Evolutionary conservation across 2,113 vertebrate genomes (phyloP).

Genomic region (Upupa epops): DNA sequence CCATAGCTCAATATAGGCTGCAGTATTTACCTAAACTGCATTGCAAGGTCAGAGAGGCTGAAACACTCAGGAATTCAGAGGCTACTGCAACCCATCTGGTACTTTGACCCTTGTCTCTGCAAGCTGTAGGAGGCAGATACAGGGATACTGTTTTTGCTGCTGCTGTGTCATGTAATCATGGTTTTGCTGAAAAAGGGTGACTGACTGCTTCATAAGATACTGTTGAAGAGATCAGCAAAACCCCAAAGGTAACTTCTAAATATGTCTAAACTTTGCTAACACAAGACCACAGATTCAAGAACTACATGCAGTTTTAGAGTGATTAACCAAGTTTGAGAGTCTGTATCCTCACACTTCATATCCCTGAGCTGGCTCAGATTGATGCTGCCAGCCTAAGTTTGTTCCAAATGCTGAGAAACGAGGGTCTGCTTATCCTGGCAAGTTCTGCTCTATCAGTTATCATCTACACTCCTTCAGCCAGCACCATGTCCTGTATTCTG

Average conservation of each 20-base stretch:
- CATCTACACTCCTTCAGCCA: neutral
- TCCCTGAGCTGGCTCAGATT: neutral
- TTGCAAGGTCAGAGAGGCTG: neutral
- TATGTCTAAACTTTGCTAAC: neutral
- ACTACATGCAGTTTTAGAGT: neutral
- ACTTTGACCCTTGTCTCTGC: neutral
- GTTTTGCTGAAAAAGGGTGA: neutral
- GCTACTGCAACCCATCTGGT: neutral
- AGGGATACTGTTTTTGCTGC: neutral
- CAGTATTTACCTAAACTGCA: neutral
- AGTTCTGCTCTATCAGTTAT: neutral
- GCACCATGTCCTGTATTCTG: neutral
- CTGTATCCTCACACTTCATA: neutral
- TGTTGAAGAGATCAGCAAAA: neutral
- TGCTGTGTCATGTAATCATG: fast-evolving
- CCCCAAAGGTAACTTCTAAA: neutral
- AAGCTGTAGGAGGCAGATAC: neutral
- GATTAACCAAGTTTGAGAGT: neutral
- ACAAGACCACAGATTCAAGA: neutral
- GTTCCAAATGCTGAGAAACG: neutral
- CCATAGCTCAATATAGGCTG: neutral
- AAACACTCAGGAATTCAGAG: neutral
- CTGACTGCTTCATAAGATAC: neutral
- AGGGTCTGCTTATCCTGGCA: neutral
- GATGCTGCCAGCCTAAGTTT: neutral